Conservation (phyloP, 2,797 vertebrate species). For the Bufotes viridis region DNA sequence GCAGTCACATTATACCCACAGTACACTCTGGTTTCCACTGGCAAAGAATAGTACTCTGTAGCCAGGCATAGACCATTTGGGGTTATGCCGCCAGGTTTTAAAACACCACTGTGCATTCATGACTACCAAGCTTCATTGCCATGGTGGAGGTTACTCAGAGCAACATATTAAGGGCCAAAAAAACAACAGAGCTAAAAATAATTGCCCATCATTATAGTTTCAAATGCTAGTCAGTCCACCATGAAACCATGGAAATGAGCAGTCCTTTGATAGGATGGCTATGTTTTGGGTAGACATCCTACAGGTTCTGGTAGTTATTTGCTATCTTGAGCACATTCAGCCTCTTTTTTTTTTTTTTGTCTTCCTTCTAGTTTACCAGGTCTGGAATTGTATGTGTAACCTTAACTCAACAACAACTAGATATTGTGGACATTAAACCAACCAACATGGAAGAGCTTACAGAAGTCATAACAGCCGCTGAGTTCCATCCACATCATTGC, state of each 20-base stretch:
- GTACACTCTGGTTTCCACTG: too few relatives aligned
- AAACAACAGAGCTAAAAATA: too few relatives aligned
- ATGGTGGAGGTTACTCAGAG: too few relatives aligned
- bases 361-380: neutral
- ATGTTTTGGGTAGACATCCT: neutral
- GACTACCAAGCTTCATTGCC: too few relatives aligned
- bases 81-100: too few relatives aligned
- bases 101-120: too few relatives aligned
- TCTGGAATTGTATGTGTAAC: slow-evolving; percentile 58
- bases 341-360: neutral
- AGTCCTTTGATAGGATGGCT: neutral
- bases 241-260: neutral
- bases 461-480: slow-evolving; percentile 94
- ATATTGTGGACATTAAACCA: slow-evolving; percentile 98
- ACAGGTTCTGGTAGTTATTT: too few relatives aligned
- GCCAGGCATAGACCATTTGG: too few relatives aligned
- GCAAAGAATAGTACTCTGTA: too few relatives aligned
- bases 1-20: too few relatives aligned
- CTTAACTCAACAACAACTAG: slow-evolving; percentile 81
- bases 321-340: neutral
- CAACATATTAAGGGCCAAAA: too few relatives aligned
- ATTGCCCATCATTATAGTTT: neutral
- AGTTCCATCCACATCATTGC: slow-evolving; percentile 97
- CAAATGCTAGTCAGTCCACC: neutral
- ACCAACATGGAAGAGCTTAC: slow-evolving; percentile 99